These are phyloP conservation scores for Melanotaenia trifasciata DNA, from an alignment of 2,797 vertebrate species.

Conservation along the genomic window DNA sequence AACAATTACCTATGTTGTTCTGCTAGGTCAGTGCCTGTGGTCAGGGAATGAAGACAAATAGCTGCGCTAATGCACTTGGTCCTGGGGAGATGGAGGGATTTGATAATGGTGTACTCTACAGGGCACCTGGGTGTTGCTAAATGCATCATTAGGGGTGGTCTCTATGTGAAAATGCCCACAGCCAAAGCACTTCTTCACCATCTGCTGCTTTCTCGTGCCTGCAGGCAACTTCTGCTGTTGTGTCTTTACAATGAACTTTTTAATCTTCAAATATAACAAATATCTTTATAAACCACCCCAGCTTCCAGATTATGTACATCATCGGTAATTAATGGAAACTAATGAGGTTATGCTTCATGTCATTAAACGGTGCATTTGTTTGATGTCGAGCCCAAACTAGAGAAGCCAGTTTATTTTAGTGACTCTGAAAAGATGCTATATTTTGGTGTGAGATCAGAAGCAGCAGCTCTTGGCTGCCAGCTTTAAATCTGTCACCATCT, in stretches of 20 bases:
- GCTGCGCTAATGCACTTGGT: conserved; percentile 74
- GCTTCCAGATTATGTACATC: conserved; percentile 6
- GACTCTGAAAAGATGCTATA: conserved; percentile 23
- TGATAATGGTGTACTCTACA: conserved; percentile 69
- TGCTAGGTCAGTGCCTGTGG: conserved; percentile 76
- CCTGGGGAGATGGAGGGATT: conserved; percentile 70
- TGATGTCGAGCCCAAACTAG: conserved; percentile 26
- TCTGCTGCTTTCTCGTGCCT: conserved; percentile 57
- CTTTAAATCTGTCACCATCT: conserved; percentile 69
- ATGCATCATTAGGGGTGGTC: conserved; percentile 77
- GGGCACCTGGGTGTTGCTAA: conserved; percentile 75
- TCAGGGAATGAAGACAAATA: conserved; percentile 77
- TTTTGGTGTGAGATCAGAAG: conserved; percentile 38
- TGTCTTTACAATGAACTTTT: conserved; percentile 12
- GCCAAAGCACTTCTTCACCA: conserved; percentile 55
- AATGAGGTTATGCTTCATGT: background rate
- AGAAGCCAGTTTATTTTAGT: conserved; percentile 11
- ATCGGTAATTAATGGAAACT: background rate
- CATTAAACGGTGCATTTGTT: background rate
- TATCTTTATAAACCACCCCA: background rate
- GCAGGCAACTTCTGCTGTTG: conserved; percentile 21
- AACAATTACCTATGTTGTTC: conserved; percentile 81
- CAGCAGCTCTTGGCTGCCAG: conserved; percentile 27
- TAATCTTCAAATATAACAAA: conserved; percentile 4
- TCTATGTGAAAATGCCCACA: conserved; percentile 60